phyloP scores from a whole-genome alignment of 1,140 invertebrate genomes.

The Battus philenor region DNA sequence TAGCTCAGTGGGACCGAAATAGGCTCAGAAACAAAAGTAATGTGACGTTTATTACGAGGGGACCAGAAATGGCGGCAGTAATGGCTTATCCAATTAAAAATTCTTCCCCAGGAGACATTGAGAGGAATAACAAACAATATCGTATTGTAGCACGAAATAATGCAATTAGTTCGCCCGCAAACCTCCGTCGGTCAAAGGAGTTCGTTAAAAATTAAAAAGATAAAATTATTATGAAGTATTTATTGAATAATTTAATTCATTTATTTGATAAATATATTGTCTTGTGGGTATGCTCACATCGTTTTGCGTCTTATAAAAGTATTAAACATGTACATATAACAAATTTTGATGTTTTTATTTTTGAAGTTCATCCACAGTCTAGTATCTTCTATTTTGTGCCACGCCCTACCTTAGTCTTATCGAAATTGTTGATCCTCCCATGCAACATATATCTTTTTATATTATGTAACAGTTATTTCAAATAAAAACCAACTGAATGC shows the following conservation, averaged over 20 bases:
- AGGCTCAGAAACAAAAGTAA: slow-evolving; percentile 12
- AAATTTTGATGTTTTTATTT: too few relatives aligned
- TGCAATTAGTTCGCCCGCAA: slow-evolving; percentile 7
- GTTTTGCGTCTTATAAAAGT: too few relatives aligned
- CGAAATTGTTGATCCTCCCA: too few relatives aligned
- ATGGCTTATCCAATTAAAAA: slow-evolving; percentile 13
- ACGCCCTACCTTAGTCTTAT: too few relatives aligned
- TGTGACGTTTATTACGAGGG: slow-evolving; percentile 11
- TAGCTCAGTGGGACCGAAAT: neutral
- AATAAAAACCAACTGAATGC: too few relatives aligned
- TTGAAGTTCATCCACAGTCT: too few relatives aligned
- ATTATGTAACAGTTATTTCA: too few relatives aligned
- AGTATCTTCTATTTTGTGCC: too few relatives aligned
- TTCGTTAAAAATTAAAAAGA: neutral
- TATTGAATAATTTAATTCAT: slow-evolving; percentile 6
- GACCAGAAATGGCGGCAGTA: neutral
- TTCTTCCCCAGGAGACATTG: neutral
- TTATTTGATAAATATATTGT: too few relatives aligned
- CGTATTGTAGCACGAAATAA: slow-evolving; percentile 5
- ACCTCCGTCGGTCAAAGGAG: neutral
- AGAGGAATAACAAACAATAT: slow-evolving; percentile 4
- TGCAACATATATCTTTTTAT: too few relatives aligned
- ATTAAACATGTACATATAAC: too few relatives aligned
- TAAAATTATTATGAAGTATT: slow-evolving; percentile 3
- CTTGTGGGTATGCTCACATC: too few relatives aligned